Conservation (phyloP, 2,888 invertebrate species). For the Lasioglossum malachurum region DNA sequence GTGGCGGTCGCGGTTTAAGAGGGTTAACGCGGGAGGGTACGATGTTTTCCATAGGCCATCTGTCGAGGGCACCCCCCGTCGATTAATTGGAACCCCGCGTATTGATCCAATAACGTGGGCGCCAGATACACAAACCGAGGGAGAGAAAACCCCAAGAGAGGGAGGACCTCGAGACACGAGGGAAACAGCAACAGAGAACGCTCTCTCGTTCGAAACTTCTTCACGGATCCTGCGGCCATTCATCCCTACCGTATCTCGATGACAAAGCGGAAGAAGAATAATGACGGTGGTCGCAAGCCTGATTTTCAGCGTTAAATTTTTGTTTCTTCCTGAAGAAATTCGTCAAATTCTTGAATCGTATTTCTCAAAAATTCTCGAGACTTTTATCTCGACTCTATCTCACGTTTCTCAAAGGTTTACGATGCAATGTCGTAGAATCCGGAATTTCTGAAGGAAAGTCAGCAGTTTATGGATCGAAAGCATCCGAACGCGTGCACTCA, state of each 20-base stretch:
- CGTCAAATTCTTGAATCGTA: too few relatives aligned
- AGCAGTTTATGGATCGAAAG: not conserved
- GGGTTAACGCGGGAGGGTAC: slow-evolving; percentile 64
- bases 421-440: not conserved
- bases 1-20: slow-evolving; percentile 56
- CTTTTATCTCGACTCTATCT: not conserved
- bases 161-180: slow-evolving; percentile 30
- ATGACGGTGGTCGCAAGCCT: not conserved
- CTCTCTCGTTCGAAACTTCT: not conserved
- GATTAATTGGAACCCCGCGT: slow-evolving; percentile 81
- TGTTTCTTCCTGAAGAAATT: too few relatives aligned
- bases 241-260: not conserved
- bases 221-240: not conserved
- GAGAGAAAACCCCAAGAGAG: slow-evolving; percentile 57
- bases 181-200: slow-evolving; percentile 18
- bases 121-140: slow-evolving; percentile 67
- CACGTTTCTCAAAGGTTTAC: not conserved
- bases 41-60: slow-evolving; percentile 79
- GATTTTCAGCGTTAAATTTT: too few relatives aligned
- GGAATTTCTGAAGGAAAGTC: not conserved
- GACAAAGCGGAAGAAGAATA: not conserved
- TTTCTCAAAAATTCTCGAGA: too few relatives aligned
- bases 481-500: not conserved
- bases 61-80: slow-evolving; percentile 80
- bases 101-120: slow-evolving; percentile 80